phyloP scores from a whole-genome alignment of 2,888 invertebrate genomes.

The Archips xylosteana region DNA sequence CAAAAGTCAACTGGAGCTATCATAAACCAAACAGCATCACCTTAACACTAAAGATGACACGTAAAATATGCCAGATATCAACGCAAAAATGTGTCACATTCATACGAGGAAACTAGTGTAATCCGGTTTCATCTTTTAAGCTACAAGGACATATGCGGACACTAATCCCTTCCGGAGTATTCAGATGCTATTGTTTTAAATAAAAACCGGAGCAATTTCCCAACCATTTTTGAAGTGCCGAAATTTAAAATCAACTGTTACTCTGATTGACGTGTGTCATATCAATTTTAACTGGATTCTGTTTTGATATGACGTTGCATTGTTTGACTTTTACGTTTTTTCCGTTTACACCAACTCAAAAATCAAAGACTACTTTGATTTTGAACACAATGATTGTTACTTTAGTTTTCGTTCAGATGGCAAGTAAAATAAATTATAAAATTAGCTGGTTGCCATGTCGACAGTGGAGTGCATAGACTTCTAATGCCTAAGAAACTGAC shows the following conservation, averaged over 20 bases:
- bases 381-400: not conserved
- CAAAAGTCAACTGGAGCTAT: too few species aligned
- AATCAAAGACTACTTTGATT: not conserved
- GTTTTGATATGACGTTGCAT: not conserved
- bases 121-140: not conserved
- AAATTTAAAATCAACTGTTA: not conserved
- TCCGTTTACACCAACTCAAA: not conserved
- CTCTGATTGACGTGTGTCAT: not conserved
- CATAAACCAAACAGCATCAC: too few species aligned
- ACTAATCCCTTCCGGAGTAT: not conserved
- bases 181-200: not conserved
- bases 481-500: too few species aligned
- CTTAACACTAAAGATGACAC: not conserved
- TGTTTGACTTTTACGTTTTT: constrained; percentile 2
- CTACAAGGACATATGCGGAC: not conserved
- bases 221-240: not conserved
- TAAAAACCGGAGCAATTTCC: not conserved
- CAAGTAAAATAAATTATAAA: too few species aligned
- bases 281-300: not conserved
- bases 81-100: not conserved
- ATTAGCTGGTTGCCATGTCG: too few species aligned
- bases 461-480: too few species aligned
- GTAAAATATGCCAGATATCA: not conserved
- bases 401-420: too few species aligned
- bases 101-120: not conserved